A percentile compares a stretch with the other conserved stretches of the same genome.
These are phyloP conservation scores for Passer domesticus DNA, from an alignment of 2,113 vertebrate species.

Conservation along the genomic window DNA sequence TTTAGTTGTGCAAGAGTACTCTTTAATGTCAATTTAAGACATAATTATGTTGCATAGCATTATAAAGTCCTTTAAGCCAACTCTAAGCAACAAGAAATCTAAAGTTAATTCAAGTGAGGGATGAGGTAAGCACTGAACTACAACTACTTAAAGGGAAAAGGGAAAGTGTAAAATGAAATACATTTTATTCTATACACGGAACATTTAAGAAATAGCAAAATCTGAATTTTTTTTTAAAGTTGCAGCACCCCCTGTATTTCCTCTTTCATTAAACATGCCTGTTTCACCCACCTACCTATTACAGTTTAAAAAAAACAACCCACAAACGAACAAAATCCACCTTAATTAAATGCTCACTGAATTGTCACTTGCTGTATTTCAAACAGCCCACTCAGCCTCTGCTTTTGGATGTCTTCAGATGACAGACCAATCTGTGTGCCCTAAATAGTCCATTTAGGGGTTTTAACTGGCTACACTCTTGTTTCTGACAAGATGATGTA, in stretches of 20 bases:
- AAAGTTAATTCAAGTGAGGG: slow-evolving; percentile 66
- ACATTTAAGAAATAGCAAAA: slow-evolving; percentile 51
- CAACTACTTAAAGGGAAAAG: slow-evolving; percentile 61
- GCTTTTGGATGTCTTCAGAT: not conserved
- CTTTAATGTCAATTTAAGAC: not conserved
- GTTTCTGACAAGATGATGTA: not conserved
- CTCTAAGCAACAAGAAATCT: slow-evolving; percentile 73
- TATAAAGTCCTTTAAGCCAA: slow-evolving; percentile 82
- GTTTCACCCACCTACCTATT: not conserved
- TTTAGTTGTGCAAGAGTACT: not conserved
- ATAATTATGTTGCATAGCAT: slow-evolving; percentile 23
- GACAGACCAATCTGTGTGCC: not conserved
- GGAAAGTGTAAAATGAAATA: slow-evolving; percentile 62
- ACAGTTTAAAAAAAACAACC: not conserved
- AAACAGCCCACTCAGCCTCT: not conserved
- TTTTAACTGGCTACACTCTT: not conserved
- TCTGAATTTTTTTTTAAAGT: slow-evolving; percentile 51
- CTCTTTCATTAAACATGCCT: not conserved
- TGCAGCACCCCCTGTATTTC: slow-evolving; percentile 50
- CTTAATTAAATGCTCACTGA: not conserved
- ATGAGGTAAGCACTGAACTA: slow-evolving; percentile 72
- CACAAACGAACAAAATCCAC: not conserved
- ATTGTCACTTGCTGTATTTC: not conserved
- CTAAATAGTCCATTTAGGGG: not conserved
- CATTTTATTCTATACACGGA: slow-evolving; percentile 78